Base-by-base conservation (phyloP, 2,888 invertebrate species). In the Chouioia cunea region DNA sequence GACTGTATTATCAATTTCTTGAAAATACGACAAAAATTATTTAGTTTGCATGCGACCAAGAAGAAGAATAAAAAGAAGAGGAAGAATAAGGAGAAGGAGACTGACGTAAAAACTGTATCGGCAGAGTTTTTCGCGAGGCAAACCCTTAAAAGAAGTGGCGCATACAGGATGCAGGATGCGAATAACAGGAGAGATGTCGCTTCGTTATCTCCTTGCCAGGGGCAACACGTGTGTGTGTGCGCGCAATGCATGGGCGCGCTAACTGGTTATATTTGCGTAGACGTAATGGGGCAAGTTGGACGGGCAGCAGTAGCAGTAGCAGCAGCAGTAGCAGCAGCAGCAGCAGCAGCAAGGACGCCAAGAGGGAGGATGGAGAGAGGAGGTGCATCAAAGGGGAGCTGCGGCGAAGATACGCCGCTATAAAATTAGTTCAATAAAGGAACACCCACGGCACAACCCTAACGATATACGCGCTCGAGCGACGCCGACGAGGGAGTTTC, bases 391-490 rank as follows among this genome's bases (percentile, higher is more conserved):
- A 50, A 50, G 50, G 63, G 65, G 64, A 47, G 63, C 44, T 64
- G 71, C 73, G 77, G 77, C 74, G 74, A 78, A 79, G 77, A 79
- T 79, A 78, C 76, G 75, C 76, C 76, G 77, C 77, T 76, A 76
- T 78, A 76, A 82, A 80, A 82, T 82, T 82, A 80, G 82, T 82
- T 80, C 81, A 82, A 82, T 82, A 82, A 82, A 80, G 80, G 80
- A 79, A 80, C 81, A 79, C 78, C 81, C 82, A 81, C 81, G 82
- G 78, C 79, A 73, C 65, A 27, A 71, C 73, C 70, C 74, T 77
- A 76, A 77, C 73, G 75, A 78, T 77, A 76, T 73, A 75, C 71
- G 71, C 69, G 71, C 27, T 56, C 23, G 27, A 27, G 27, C 36
- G 27, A 36, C 56, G 56, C n/a, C 2, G 27, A n/a, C 27, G 56